A percentile compares a stretch with the other conserved stretches of the same genome.
phyloP scores from a whole-genome alignment of 2,113 vertebrate genomes.

The Anseranas semipalmata region DNA sequence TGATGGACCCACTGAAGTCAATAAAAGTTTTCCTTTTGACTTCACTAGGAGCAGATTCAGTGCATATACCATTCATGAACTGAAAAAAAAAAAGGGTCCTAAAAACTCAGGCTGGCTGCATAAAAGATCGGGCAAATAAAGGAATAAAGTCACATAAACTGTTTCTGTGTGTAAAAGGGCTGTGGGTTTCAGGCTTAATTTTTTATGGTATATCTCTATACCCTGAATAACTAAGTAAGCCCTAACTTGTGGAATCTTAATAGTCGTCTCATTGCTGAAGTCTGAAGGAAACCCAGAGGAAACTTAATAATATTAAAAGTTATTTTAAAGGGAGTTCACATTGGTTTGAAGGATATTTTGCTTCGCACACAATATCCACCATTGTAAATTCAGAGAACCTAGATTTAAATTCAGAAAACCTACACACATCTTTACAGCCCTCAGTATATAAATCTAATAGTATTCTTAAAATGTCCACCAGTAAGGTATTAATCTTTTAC shows the following conservation, averaged over 20 bases:
- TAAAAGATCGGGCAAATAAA: constrained; percentile 41
- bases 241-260: constrained; percentile 72
- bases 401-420: constrained; percentile 62
- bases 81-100: background rate
- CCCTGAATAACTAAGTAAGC: constrained; percentile 57
- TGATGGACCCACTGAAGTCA: background rate
- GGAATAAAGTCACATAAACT: constrained; percentile 39
- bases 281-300: constrained; percentile 76
- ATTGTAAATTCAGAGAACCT: constrained; percentile 72
- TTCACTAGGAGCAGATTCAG: background rate
- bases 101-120: background rate
- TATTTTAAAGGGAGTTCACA: constrained; percentile 80
- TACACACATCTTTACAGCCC: constrained; percentile 60
- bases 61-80: background rate
- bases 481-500: constrained; percentile 58
- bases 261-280: constrained; percentile 72
- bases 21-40: background rate
- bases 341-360: constrained; percentile 71
- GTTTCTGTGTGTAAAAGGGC: constrained; percentile 45
- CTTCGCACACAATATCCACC: constrained; percentile 73
- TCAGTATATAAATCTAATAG: constrained; percentile 57
- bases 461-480: constrained; percentile 38
- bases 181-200: constrained; percentile 53
- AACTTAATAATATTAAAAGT: constrained; percentile 81
- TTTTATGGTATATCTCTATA: constrained; percentile 55